Evolutionary conservation across 2,797 vertebrate genomes (phyloP), one percentile per base, ranked within the genome.

Genomic region (Fringilla coelebs): DNA sequence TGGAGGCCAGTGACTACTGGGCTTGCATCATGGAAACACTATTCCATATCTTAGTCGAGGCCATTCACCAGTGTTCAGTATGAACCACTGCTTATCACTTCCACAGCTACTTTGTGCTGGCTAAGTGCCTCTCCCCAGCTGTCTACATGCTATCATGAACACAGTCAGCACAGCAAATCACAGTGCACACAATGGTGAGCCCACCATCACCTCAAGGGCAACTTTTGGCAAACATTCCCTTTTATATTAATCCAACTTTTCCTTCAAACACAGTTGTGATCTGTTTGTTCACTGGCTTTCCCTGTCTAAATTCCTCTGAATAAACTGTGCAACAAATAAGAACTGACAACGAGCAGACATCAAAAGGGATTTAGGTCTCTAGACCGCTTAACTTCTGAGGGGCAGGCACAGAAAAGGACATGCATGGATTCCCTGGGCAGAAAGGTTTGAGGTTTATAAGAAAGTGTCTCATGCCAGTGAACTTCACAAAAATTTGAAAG

Each of bases 281-380:
- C 51, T 0, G 0, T 85, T 94, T 78, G 43, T 81, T 76, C 51
- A 61, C 29, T 54, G 36, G 34, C 40, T 87, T 96, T 92, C 86
- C 58, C 72, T 70, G 60, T 51, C 77, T 94, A 89, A 92, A 94
- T 91, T 94, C 90, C 70, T 93, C 73, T 76, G 81, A 96, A 85
- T 83, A 89, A 90, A 67, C 61, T 83, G 52, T 21, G 48, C 32
- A 67, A 74, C 87, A 96, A 94, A 93, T 84, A 88, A 88, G 89
- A 96, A 85, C 73, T 93, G 92, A 96, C 94, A 94, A 77, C 0
- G 2, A 85, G 75, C 70, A 85, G 87, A 91, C 76, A 88, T 93
- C 93, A 95, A 90, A 96, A 85, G 78, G 54, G 38, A 73, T 86
- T 87, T 85, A 41, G 52, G 73, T 75, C 66, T 87, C 52, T 17